Percentiles rank a stretch among this genome's conserved stretches.
Conservation (phyloP, 1,140 invertebrate genomes). For the Cydia splendana region DNA sequence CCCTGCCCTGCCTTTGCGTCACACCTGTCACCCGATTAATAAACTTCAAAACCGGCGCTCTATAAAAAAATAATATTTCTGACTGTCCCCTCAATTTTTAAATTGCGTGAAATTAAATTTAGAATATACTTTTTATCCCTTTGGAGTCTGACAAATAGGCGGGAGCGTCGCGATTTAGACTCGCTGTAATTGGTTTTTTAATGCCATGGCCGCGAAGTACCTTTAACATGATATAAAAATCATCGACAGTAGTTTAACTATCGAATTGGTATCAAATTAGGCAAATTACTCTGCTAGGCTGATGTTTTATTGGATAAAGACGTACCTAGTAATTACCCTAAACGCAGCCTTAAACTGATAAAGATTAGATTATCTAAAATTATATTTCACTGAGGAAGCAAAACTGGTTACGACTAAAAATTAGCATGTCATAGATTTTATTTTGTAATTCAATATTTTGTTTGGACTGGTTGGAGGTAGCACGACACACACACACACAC, state of each 20-base stretch:
- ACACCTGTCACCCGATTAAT: constrained; percentile 42
- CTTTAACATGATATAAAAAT: constrained; percentile 49
- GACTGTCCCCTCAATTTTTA: constrained; percentile 69
- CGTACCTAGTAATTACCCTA: no score
- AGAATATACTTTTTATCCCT: constrained; percentile 76
- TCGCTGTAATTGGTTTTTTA: constrained; percentile 79
- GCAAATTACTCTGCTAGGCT: background rate
- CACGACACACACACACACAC: no score
- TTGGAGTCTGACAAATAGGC: constrained; percentile 76
- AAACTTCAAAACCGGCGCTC: constrained; percentile 60
- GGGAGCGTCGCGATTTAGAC: constrained; percentile 73
- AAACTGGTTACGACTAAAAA: no score
- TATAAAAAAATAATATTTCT: constrained; percentile 71
- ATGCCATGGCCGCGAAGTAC: constrained; percentile 73
- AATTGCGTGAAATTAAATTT: constrained; percentile 80
- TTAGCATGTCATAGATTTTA: no score
- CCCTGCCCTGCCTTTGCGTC: constrained; percentile 35
- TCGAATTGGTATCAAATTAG: background rate
- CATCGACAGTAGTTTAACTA: background rate
- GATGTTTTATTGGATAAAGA: no score
- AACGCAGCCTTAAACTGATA: no score
- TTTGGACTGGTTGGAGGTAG: no score
- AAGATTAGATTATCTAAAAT: no score
- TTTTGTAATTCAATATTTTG: no score
- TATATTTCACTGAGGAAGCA: no score